A percentile compares a stretch with the other conserved stretches of the same genome.
Conservation (phyloP, 2,113 vertebrate species). For the Gavia stellata region DNA sequence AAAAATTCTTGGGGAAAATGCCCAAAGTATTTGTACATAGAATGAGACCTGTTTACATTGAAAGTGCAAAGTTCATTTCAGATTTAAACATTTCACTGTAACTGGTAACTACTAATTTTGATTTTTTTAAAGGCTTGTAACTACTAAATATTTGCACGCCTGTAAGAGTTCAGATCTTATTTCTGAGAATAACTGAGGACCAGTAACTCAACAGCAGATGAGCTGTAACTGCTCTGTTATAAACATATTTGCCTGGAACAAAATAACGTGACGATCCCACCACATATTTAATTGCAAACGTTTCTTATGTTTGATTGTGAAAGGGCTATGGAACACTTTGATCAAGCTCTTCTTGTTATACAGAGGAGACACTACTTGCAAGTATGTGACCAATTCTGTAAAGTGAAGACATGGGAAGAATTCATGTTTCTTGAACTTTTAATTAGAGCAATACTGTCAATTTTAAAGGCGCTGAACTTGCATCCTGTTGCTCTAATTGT, state of each 20-base stretch:
- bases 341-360: not conserved
- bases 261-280: not conserved
- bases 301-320: not conserved
- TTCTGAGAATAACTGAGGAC: not conserved
- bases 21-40: not conserved
- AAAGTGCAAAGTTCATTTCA: not conserved
- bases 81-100: not conserved
- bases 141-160: not conserved
- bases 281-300: not conserved
- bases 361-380: not conserved
- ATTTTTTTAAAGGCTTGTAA: not conserved
- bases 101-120: not conserved
- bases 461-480: not conserved
- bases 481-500: not conserved
- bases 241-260: constrained; percentile 5
- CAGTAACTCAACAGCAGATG: constrained; percentile 33
- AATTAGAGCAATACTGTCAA: not conserved
- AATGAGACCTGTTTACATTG: not conserved
- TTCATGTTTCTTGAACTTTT: not conserved
- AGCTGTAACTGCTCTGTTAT: not conserved
- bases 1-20: not conserved
- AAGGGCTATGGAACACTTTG: not conserved
- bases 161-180: constrained; percentile 11
- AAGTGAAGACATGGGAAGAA: not conserved
- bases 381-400: not conserved